Evolutionary conservation across 2,113 vertebrate species (phyloP).

Genomic region (Porphyrio hochstetteri): DNA sequence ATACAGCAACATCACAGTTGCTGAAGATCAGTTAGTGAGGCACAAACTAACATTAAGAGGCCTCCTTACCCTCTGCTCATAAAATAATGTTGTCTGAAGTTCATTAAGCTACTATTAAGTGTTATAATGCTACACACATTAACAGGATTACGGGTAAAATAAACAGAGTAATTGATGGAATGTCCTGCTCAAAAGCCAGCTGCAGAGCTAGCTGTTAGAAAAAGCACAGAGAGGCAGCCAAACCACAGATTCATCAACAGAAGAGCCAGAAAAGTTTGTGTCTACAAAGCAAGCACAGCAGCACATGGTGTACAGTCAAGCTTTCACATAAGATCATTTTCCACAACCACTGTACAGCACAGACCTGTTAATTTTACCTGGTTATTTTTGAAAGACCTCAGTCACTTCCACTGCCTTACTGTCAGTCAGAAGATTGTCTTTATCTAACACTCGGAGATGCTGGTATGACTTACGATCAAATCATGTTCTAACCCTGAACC

Average conservation of each 20-base stretch:
- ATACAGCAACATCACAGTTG: background rate
- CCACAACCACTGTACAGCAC: background rate
- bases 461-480: background rate
- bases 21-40: background rate
- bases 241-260: conserved; percentile 22
- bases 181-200: background rate
- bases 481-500: background rate
- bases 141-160: conserved; percentile 36
- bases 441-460: background rate
- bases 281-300: background rate
- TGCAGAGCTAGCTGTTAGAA: background rate
- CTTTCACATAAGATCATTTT: background rate
- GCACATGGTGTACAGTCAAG: fast-evolving
- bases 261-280: background rate
- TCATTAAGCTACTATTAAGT: conserved; percentile 47
- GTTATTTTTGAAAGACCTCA: background rate
- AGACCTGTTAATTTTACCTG: background rate
- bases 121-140: background rate
- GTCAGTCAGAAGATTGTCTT: background rate
- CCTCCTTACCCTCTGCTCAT: background rate
- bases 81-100: conserved; percentile 18
- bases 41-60: background rate
- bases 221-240: background rate
- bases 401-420: background rate
- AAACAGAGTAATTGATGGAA: conserved; percentile 23